A percentile compares a stretch with the other conserved stretches of the same genome.
phyloP scores from a whole-genome alignment of 92 coral and sea anemone species.

The Montipora capitata region DNA sequence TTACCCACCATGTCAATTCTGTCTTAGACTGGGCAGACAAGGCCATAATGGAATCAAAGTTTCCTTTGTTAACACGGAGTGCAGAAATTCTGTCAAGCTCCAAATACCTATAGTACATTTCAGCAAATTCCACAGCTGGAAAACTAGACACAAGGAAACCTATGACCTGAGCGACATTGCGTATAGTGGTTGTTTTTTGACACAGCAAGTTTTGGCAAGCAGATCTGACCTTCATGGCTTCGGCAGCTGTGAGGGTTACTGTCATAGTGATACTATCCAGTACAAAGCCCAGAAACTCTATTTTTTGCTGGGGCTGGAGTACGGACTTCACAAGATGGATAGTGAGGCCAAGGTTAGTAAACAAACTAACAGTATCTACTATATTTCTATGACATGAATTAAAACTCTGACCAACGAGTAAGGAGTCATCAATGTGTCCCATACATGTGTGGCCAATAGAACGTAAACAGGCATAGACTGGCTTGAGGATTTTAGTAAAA shows the following conservation, averaged over 20 bases:
- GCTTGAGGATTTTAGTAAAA: constrained; percentile 35
- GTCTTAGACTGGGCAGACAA: not conserved
- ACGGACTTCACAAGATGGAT: constrained; percentile 37
- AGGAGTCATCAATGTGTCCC: not conserved
- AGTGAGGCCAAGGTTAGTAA: constrained; percentile 14
- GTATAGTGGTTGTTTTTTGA: not conserved
- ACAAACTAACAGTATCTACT: constrained; percentile 17
- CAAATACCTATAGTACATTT: constrained; percentile 16
- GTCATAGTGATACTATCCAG: constrained; percentile 30
- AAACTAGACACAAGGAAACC: not conserved
- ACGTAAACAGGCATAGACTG: constrained; percentile 61
- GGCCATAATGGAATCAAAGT: constrained; percentile 36
- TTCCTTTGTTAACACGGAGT: constrained; percentile 12
- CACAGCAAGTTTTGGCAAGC: constrained; percentile 30
- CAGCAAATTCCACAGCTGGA: constrained; percentile 34
- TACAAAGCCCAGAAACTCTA: constrained; percentile 42
- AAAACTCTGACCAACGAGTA: constrained; percentile 52
- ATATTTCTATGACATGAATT: constrained; percentile 16
- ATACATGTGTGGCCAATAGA: constrained; percentile 55
- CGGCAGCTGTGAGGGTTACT: constrained; percentile 5
- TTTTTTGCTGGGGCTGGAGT: constrained; percentile 22
- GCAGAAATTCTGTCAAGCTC: constrained; percentile 17
- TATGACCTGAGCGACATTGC: constrained; percentile 31
- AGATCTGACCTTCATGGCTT: constrained; percentile 40
- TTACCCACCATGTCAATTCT: constrained; percentile 37